Base-by-base conservation (phyloP, 2,888 invertebrate genomes). In the Drosophila austrosaltans region DNA sequence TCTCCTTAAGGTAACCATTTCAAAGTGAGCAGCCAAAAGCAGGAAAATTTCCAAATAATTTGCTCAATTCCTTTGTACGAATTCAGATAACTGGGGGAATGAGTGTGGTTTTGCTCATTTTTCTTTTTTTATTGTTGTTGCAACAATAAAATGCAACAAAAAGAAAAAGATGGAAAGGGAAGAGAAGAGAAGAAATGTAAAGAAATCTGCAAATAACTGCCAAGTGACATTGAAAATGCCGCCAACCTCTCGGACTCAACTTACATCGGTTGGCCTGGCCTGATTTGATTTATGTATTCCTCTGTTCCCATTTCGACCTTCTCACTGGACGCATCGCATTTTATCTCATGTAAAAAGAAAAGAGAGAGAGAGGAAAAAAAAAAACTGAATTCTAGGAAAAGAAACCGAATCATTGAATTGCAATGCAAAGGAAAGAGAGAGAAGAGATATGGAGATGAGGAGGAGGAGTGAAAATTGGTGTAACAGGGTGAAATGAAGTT, bases 291-390 rank as follows among this genome's bases (percentile, higher is more conserved):
- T 66, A 40, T 54, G 56, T 53, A 16, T 73, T 63, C 48, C 22
- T 66, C 53, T 63, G 56, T 60, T 57, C 57, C 57, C 57, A 39
- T 77, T 70, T 82, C 25, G 87, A 87, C 83, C 88, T 81, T 75
- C 81, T 56, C 36, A 22, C 25, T 48, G 54, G 57, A 22, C 64
- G 81, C 87, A 83, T 82, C 86, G 69, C 86, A 67, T 79, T 72
- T 63, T 85, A 87, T 61, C 22, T 28, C 28, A 2, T 57, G 22
- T 36, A 1, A 2, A 36, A 36, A 36, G 36, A 36, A 36, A 32
- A 32, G 5, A 6, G 7, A 32, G 6, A 32, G 1, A 32, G 5
- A 32, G 5, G 5, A 3, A 5, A 32, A 7, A 32, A 5, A 32
- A 53, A 25, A 66, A 42, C 8, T 12, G 42, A 16, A 36, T 72